These are phyloP conservation scores for Lepidurus apus DNA, from an alignment of 1,140 invertebrate species.

Conservation along the genomic window DNA sequence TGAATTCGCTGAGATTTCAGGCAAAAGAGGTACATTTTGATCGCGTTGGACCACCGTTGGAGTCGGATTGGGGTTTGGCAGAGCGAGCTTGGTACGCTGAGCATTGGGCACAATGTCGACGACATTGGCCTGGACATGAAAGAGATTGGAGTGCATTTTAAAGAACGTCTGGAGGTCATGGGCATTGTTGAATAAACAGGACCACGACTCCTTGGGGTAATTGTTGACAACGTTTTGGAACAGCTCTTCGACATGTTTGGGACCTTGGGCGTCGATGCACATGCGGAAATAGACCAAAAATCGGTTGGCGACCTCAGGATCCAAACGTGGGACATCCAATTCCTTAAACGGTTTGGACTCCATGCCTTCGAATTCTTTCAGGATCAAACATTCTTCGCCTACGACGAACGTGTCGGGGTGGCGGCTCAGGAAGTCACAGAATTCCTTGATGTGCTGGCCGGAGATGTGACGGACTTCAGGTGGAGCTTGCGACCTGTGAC, in stretches of 20 bases:
- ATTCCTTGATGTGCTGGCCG: slow-evolving; percentile 86
- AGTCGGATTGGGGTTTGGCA: slow-evolving; percentile 31
- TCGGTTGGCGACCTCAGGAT: slow-evolving; percentile 35
- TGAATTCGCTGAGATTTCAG: slow-evolving; percentile 36
- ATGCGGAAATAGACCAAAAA: slow-evolving; percentile 66
- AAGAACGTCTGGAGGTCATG: slow-evolving; percentile 80
- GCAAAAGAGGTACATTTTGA: slow-evolving; percentile 38
- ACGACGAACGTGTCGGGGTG: slow-evolving; percentile 83
- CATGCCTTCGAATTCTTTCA: slow-evolving; percentile 58
- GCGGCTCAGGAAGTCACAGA: slow-evolving; percentile 79
- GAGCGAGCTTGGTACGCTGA: slow-evolving; percentile 32
- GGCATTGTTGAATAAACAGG: slow-evolving; percentile 75
- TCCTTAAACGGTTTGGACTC: slow-evolving; percentile 57
- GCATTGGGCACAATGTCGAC: slow-evolving; percentile 57
- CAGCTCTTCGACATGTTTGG: slow-evolving; percentile 75
- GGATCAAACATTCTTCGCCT: slow-evolving; percentile 72
- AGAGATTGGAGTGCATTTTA: slow-evolving; percentile 81
- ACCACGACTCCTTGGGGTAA: slow-evolving; percentile 50
- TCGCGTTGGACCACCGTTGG: slow-evolving; percentile 39
- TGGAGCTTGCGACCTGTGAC: slow-evolving; percentile 81
- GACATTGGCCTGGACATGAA: slow-evolving; percentile 81
- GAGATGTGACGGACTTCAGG: slow-evolving; percentile 93
- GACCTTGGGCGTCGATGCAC: slow-evolving; percentile 68
- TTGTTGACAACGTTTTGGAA: slow-evolving; percentile 70
- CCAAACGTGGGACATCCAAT: slow-evolving; percentile 44